A percentile compares a stretch with the other conserved stretches of the same genome.
phyloP scores from a whole-genome alignment of 2,797 vertebrate species.

The Naso thynnoides region DNA sequence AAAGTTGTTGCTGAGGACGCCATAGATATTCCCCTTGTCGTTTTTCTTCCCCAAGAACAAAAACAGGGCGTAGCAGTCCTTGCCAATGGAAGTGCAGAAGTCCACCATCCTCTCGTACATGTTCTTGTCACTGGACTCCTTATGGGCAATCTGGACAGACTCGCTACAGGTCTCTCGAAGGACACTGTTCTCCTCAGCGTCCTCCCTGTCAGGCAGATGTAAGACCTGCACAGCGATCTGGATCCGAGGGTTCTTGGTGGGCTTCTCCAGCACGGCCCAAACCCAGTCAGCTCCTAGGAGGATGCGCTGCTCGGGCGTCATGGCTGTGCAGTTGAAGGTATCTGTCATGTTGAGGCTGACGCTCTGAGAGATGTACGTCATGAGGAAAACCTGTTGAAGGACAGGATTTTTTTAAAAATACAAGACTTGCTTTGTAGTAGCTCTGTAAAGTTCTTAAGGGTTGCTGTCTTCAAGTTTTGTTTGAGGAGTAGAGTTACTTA shows the following conservation, averaged over 20 bases:
- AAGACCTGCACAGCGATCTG: constrained; percentile 83
- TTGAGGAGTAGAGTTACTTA: background rate
- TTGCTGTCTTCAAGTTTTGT: background rate
- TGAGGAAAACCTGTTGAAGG: constrained; percentile 79
- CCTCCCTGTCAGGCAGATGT: constrained; percentile 59
- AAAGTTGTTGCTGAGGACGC: constrained; percentile 86
- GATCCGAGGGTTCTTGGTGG: constrained; percentile 78
- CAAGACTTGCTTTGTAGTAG: no score
- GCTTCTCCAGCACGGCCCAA: constrained; percentile 80
- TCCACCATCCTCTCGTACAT: constrained; percentile 78
- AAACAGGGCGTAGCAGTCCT: constrained; percentile 85
- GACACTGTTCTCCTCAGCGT: background rate
- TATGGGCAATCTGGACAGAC: constrained; percentile 73
- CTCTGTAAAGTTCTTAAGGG: background rate
- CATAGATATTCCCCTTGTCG: constrained; percentile 79
- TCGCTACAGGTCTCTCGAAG: constrained; percentile 51
- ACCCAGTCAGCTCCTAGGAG: constrained; percentile 86
- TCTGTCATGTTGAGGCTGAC: constrained; percentile 68
- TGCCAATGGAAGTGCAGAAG: constrained; percentile 82
- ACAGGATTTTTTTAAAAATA: background rate
- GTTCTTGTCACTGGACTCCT: constrained; percentile 66
- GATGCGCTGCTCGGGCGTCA: constrained; percentile 81
- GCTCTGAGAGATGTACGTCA: constrained; percentile 84
- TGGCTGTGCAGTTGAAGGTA: constrained; percentile 81
- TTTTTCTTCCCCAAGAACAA: constrained; percentile 79